Evolutionary conservation across 2,113 vertebrate species (phyloP), one percentile per base, ranked within the genome.

Genomic region (Fregata magnificens): DNA sequence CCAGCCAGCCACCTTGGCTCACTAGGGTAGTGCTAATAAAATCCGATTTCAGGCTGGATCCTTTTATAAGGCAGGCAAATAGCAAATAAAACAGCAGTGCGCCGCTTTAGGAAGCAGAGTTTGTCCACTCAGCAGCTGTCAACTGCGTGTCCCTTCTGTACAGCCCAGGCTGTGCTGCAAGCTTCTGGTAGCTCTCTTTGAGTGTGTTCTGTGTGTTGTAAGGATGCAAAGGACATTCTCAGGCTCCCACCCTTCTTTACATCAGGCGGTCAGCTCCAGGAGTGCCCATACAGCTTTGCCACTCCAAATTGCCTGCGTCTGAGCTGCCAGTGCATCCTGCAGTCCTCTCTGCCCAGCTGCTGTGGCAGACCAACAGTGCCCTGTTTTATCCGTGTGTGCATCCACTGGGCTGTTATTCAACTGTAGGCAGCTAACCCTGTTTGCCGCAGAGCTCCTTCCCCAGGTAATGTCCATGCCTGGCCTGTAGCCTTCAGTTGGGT

Each of bases 321-420:
- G 52, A 74, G 53, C 82, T 81, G 47, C 31, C 26, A 0, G 1
- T 16, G 25, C 21, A 8, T 16, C 47, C 47, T 61, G 40, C n/a
- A 19, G 20, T 42, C 18, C 49, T 18, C 56, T 49, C 55, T 2
- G 3, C 22, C 19, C 5, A 6, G 6, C 56, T 58, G 26, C 50
- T 34, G 58, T 58, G 50, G 42, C 31, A 36, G 65, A 58, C 58
- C 50, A 16, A 4, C n/a, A 24, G 42, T 38, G 44, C 36, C 22
- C 32, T 45, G 31, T 18, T 84, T 36, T 36, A 63, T n/a, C 42
- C 0, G 1, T 1, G 1, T 32, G 26, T 22, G 31, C 31, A 18
- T 70, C 31, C 56, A 15, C 62, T 8, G 31, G 62, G 40, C 47
- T 47, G 53, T 76, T 45, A 34, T 5, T 55, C 11, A 40, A 61